Base-by-base conservation (phyloP, 2,113 vertebrate genomes). In the Rafetus swinhoei region DNA sequence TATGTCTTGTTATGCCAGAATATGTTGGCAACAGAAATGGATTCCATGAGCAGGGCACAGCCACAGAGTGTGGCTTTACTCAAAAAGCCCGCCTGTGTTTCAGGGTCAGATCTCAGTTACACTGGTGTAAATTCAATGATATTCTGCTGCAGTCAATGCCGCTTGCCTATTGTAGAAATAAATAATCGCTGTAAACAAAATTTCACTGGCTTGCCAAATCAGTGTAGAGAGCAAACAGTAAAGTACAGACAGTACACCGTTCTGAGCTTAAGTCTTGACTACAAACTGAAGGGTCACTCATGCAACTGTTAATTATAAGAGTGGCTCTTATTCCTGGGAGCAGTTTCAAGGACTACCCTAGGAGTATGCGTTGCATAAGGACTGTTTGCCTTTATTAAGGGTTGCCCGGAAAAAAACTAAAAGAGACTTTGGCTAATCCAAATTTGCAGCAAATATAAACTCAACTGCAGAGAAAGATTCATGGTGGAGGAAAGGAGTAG, bases 71-170 rank as follows among this genome's bases (percentile, higher is more conserved):
- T 54, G 18, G 27, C n/a, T 27, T 9, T 24, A 21, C 50, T 4
- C 12, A 10, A 1, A 3, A 53, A 21, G n/a, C 8, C 18, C 57
- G 62, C 6, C 1, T 54, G 6, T 15, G 39, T 18, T 11, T 7
- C 27, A 5, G 19, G 13, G 11, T 29, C 25, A 4, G 84, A 45
- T 24, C 12, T 4, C n/a, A 56, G 69, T 53, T 29, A 12, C 9
- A 2, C 24, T 13, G 13, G 7, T 18, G 24, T 10, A 39, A 25
- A 0, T 11, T 59, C 1, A 6, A 18, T 1, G 14, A 25, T 0
- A 0, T 0, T 15, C 1, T 0, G 50, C 0, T 0, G 62, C 74
- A 72, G 24, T 7, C 79, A 0, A 0, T 32, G 81, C 74, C 27
- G 2, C 35, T 55, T 3, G 1, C 12, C 77, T 35, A 2, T 1